A percentile compares a stretch with the other conserved stretches of the same genome.
Evolutionary conservation across 2,888 invertebrate genomes (phyloP).

Genomic region (Erynnis tages): DNA sequence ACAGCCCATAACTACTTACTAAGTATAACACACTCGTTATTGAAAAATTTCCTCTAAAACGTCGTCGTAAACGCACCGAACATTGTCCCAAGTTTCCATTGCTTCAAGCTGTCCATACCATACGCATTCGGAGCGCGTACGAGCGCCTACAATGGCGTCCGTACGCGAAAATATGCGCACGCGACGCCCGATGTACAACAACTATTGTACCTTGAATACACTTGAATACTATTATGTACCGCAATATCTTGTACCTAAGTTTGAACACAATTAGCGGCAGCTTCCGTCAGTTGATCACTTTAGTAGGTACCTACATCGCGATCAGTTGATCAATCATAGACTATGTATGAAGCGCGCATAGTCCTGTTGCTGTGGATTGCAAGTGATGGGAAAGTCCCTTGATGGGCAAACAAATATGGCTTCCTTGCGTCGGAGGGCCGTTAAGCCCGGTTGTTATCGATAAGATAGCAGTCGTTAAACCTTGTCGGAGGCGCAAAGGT

Average conservation of each 20-base stretch:
- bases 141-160: slow-evolving; percentile 54
- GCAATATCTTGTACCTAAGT: slow-evolving; percentile 25
- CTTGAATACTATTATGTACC: too few relatives aligned
- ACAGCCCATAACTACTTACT: too few relatives aligned
- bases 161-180: slow-evolving; percentile 71
- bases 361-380: neutral
- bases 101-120: slow-evolving; percentile 28
- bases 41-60: too few relatives aligned
- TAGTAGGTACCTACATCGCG: neutral
- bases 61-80: neutral
- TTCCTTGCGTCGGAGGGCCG: too few relatives aligned
- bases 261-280: slow-evolving; percentile 22
- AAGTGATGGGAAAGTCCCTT: too few relatives aligned
- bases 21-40: too few relatives aligned
- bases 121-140: slow-evolving; percentile 61
- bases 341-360: neutral
- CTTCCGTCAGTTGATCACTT: slow-evolving; percentile 25
- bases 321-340: neutral
- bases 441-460: too few relatives aligned
- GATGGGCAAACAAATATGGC: too few relatives aligned
- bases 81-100: neutral
- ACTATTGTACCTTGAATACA: too few relatives aligned
- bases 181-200: slow-evolving; percentile 36
- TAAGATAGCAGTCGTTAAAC: too few relatives aligned
- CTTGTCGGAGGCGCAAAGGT: too few relatives aligned